Evolutionary conservation across 1,140 invertebrate genomes (phyloP).

Genomic region (Protaetia brevitarsis): DNA sequence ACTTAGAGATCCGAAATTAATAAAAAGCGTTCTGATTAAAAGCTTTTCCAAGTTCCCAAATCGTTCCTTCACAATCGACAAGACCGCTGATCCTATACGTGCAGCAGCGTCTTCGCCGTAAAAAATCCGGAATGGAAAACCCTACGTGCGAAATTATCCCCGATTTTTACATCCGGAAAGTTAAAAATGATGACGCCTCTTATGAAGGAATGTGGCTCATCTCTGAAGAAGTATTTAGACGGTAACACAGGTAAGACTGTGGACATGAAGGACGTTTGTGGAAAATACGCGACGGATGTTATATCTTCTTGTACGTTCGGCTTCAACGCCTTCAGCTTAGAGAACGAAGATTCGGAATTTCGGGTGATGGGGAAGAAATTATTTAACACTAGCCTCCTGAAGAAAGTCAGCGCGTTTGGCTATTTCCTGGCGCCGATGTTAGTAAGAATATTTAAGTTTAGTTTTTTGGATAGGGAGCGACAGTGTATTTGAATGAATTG

Average conservation of each 20-base stretch:
- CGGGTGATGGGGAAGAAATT: constrained; percentile 23
- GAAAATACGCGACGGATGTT: constrained; percentile 36
- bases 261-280: constrained; percentile 33
- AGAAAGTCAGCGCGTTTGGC: constrained; percentile 22
- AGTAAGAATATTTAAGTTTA: constrained; percentile 31
- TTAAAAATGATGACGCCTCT: constrained; percentile 37
- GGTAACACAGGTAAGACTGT: not conserved
- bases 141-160: constrained; percentile 34
- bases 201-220: constrained; percentile 31
- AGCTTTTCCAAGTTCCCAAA: constrained; percentile 28
- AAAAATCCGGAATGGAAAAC: constrained; percentile 37
- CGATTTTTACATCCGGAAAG: constrained; percentile 40
- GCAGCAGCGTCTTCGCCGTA: constrained; percentile 32
- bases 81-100: constrained; percentile 22
- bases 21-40: constrained; percentile 50
- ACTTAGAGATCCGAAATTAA: constrained; percentile 50
- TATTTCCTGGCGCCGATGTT: constrained; percentile 35
- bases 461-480: constrained; percentile 30
- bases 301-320: constrained; percentile 41
- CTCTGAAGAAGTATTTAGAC: constrained; percentile 31
- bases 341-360: constrained; percentile 26
- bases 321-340: constrained; percentile 25
- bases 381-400: constrained; percentile 23
- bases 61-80: constrained; percentile 14
- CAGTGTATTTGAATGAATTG: constrained; percentile 39